Evolutionary conservation across 2,888 invertebrate species (phyloP).

Genomic region (Tenthredo amoena): DNA sequence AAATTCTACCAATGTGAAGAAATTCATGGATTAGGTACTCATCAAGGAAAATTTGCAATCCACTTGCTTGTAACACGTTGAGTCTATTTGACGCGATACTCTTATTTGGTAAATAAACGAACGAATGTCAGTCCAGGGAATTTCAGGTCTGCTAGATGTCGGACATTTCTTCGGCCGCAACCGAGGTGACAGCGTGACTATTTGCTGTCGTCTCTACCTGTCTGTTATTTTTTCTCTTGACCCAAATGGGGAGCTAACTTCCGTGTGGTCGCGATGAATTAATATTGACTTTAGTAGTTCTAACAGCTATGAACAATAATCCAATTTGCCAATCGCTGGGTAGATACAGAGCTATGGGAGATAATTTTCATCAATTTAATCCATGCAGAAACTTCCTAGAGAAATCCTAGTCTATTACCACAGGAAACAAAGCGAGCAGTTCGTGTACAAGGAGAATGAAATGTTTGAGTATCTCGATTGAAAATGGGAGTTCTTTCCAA

Average conservation of each 20-base stretch:
- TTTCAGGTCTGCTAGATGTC: not conserved
- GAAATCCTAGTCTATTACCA: not conserved
- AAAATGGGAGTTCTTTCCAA: not conserved
- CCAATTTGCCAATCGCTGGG: not conserved
- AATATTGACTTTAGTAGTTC: constrained; percentile 26
- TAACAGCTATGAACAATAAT: not conserved
- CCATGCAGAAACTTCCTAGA: not conserved
- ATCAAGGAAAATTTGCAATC: not conserved
- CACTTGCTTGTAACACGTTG: not conserved
- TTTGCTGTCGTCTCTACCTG: not conserved
- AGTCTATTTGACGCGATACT: not conserved
- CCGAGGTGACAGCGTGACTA: not conserved
- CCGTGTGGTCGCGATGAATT: not conserved
- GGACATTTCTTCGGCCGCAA: not conserved
- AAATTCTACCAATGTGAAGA: not conserved
- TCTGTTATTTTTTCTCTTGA: constrained; percentile 44
- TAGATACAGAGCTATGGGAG: not conserved
- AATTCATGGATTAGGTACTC: not conserved
- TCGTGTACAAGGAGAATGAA: not conserved
- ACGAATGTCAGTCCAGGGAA: not conserved
- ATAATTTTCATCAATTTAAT: not conserved
- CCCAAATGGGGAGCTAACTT: constrained; percentile 28
- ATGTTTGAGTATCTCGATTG: not conserved
- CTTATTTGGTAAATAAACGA: constrained; percentile 8
- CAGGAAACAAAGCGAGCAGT: not conserved